Evolutionary conservation across 2,888 invertebrate species (phyloP), one percentile per base, ranked within the genome.

Genomic region (Imbricaverruca yamaguchii): DNA sequence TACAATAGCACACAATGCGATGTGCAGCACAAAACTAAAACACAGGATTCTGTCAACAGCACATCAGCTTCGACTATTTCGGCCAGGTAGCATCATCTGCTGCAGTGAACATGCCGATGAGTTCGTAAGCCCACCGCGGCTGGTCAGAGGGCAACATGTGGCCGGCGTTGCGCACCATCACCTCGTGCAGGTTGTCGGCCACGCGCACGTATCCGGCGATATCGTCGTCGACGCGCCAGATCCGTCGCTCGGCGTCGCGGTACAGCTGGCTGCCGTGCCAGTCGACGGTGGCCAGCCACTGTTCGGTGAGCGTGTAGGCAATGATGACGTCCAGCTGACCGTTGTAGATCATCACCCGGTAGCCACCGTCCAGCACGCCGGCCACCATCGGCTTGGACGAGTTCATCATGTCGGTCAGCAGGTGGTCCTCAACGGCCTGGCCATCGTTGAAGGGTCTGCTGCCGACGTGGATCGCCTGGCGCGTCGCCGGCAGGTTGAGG

Each of bases 321-420:
- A 96, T 94, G 83, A 96, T 95, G 21, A 97, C 93, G 87, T 97
- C 97, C 83, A 97, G 87, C 86, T 97, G 96, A 0, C 97, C 97
- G 86, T 92, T 96, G 87, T 96, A 97, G 83, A 96, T 90, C 78
- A 96, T 90, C 23, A 95, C 91, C 86, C 90, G 89, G 85, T 93
- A 93, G 84, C 91, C 85, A 65, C 82, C 80, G 57, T 82, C 80
- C 80, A 83, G 63, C 25, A 83, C 84, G 65, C 84, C 84, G 13
- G 85, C 85, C 8, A 88, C 84, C 85, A 86, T 86, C 4, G 87
- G 86, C 11, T 93, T 92, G 12, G 94, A 92, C 0, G 93, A 92
- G 85, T 93, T 91, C 93, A 95, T 93, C 0, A 95, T 89, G 87
- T 97, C 97, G 69, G 89, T 88, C 83, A 91, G 90, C 53, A 97